Base-by-base conservation (phyloP, 2,113 vertebrate species). In the Apeltes quadracus region DNA sequence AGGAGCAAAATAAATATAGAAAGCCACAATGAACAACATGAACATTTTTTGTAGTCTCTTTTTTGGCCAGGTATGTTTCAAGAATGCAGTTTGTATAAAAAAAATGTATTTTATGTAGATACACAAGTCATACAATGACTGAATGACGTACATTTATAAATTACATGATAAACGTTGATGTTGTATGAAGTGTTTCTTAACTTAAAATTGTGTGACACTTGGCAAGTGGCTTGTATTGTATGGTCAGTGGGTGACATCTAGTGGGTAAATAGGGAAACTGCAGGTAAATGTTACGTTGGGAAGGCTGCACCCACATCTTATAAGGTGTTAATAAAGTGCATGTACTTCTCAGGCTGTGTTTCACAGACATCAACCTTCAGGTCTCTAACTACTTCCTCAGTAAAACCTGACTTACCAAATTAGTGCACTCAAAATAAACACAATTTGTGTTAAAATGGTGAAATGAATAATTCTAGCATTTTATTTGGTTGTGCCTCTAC, bases 201-300 rank as follows among this genome's bases (percentile, higher is more conserved):
- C 27, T 66, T 34, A 36, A 65, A 67, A 69, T 41, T 58, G 15
- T 25, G 3, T 76, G 51, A 70, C 69, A 36, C 29, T 5, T 57
- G 6, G 15, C 9, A 4, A n/a, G 29, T 10, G 2, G 34, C 20
- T 65, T 70, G 12, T n/a, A 80, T 89, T 90, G 27, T 20, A 44
- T 66, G 84, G 72, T 81, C 79, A 75, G 11, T 59, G 69, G 57
- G 56, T 75, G 87, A 89, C 91, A 90, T 87, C 90, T 91, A 89
- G 91, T 82, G 91, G 85, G 0, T 0, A 61, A 79, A 72, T 0
- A 0, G 32, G 27, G 14, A 43, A 67, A 61, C 1, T 48, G 1
- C 39, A 79, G 4, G 57, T 39, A 0, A 6, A n/a, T 18, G 29
- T 7, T 61, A 8, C 15, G 3, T 10, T 38, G 2, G 20, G 11